A percentile compares a stretch with the other conserved stretches of the same genome.
These are phyloP conservation scores for Limonius californicus DNA, from an alignment of 1,140 invertebrate species.

Conservation along the genomic window DNA sequence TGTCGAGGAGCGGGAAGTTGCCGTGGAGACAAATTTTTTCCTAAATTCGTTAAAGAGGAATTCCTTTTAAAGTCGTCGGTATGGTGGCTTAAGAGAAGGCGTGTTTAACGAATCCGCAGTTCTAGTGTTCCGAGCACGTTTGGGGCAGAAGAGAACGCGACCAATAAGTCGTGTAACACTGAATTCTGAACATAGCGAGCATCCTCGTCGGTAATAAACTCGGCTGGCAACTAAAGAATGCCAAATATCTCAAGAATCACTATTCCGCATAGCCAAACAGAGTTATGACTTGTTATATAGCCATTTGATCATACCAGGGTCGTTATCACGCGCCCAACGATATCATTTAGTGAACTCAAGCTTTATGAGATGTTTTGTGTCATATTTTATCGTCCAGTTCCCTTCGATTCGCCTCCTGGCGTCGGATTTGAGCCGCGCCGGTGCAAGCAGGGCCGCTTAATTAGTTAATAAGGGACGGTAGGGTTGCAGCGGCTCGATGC, in stretches of 20 bases:
- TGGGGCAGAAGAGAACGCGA: neutral
- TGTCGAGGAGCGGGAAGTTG: too few relatives aligned
- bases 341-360: slow-evolving; percentile 24
- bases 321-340: slow-evolving; percentile 29
- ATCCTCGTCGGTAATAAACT: slow-evolving; percentile 32
- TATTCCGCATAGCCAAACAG: slow-evolving; percentile 33
- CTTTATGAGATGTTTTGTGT: slow-evolving; percentile 16
- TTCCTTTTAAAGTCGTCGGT: too few relatives aligned
- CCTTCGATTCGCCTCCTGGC: neutral
- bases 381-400: slow-evolving; percentile 13
- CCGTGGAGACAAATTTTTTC: too few relatives aligned
- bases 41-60: too few relatives aligned
- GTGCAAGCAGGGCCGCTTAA: neutral
- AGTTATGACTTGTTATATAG: slow-evolving; percentile 39
- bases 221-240: slow-evolving; percentile 25
- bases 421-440: neutral
- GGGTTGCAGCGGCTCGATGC: slow-evolving; percentile 5
- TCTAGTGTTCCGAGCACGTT: slow-evolving; percentile 4
- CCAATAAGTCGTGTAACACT: slow-evolving; percentile 6
- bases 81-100: neutral
- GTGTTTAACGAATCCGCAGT: neutral
- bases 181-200: slow-evolving; percentile 14
- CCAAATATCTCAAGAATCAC: slow-evolving; percentile 31
- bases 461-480: slow-evolving; percentile 6
- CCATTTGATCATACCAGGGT: slow-evolving; percentile 31